Evolutionary conservation across 2,888 invertebrate species (phyloP), one percentile per base, ranked within the genome.

Genomic region (Drosophila ezoana): DNA sequence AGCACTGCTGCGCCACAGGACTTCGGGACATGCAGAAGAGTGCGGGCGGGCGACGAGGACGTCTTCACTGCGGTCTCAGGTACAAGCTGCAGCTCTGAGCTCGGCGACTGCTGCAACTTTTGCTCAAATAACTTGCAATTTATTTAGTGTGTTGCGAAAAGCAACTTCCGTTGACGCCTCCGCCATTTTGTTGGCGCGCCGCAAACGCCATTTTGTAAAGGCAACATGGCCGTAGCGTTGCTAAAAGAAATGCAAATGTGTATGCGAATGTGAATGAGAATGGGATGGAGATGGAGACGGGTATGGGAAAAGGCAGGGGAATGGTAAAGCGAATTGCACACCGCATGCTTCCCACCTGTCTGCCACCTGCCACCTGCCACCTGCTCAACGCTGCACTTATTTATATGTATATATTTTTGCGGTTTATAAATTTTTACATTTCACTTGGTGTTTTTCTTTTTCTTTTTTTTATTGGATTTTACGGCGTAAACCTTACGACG

Each of bases 391-490:
- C 61, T 72, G 76, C 69, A 69, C 73, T 69, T 72, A 79, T 72
- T 79, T 81, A 79, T 81, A 69, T 76, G 70, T 75, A 62, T 76
- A 72, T 79, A 76, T 79, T 78, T 86, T 78, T 76, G 66, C 84
- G 87, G 84, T 76, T 87, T 85, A 89, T 89, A 86, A 89, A 86
- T 89, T 86, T 85, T 72, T 73, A 86, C 81, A 86, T 88, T 86
- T 80, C 75, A 74, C 69, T 74, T 62, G 70, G 41, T 65, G 52
- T 35, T 53, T 52, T 14, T 11, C 32, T 10, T 66, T 57, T 62
- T 18, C 2, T 53, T 44, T 53, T 58, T 66, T 67, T 70, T n/a
- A n/a, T 49, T 58, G 69, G 72, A 69, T 88, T 81, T 75, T 63
- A 69, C 71, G 68, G 74, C 83, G 61, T 58, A 86, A 87, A 83